Evolutionary conservation across 2,888 invertebrate species (phyloP).

Genomic region (Pherbina coryleti): DNA sequence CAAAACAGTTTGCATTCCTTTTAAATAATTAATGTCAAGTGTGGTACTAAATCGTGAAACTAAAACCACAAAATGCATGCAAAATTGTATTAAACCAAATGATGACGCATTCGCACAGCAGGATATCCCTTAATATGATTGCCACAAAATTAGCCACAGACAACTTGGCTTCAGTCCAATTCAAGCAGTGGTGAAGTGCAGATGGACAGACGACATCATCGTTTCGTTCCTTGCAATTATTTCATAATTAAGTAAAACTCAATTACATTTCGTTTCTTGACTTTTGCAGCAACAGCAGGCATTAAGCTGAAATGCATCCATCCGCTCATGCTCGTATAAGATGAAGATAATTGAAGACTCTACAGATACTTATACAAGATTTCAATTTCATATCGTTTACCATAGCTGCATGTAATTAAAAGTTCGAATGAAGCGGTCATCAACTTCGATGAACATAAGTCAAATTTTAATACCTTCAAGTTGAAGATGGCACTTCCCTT

Average conservation of each 20-base stretch:
- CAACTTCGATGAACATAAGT: not conserved
- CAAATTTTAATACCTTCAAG: slow-evolving; percentile 4
- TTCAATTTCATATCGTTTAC: not conserved
- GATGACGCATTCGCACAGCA: slow-evolving; percentile 11
- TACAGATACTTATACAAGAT: not conserved
- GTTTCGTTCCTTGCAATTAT: slow-evolving; percentile 18
- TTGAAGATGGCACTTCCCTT: not conserved
- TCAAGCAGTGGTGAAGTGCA: not conserved
- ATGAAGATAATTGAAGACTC: not conserved
- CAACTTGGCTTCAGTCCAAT: slow-evolving; percentile 22
- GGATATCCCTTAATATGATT: slow-evolving; percentile 5
- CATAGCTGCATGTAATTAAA: not conserved
- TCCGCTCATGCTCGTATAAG: no score
- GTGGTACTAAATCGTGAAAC: not conserved
- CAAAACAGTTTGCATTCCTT: no score
- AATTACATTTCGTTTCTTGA: not conserved
- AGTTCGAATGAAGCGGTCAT: not conserved
- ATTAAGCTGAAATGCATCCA: not conserved
- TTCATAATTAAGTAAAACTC: slow-evolving; percentile 27
- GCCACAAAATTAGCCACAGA: not conserved
- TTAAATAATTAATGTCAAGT: no score
- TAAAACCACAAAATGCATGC: slow-evolving; percentile 16
- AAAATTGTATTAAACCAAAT: slow-evolving; percentile 26
- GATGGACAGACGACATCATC: not conserved
- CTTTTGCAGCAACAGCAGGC: not conserved